Base-by-base conservation (phyloP, 2,888 invertebrate species). In the Trachelus tabidus region DNA sequence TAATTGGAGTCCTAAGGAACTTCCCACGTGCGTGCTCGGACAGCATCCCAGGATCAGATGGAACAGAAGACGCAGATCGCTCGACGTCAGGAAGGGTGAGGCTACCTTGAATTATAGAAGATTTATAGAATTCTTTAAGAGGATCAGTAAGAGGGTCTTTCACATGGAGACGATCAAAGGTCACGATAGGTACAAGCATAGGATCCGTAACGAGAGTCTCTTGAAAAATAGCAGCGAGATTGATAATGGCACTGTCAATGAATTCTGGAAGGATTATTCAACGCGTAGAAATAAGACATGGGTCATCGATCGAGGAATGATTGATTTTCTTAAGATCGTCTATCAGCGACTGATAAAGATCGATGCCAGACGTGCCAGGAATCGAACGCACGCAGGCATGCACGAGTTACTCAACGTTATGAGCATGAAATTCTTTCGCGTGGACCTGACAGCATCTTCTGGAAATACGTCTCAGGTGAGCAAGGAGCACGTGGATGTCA, bases 41-140 rank as follows among this genome's bases (percentile, higher is more conserved):
- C 96, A 97, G 88, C 98, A 98, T 92, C 98, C 98, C 0, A 93
- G 97, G 12, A 93, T 97, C 68, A 93, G 97, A 75, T 97, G 96
- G 96, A 96, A 96, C 86, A 93, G 97, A 35, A 93, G 94, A 82
- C 94, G 94, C 2, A 92, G 95, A 76, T 94, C 95, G 0, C 91
- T 93, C 4, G 90, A 93, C 0, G 87, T 80, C 0, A 73, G 85
- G 84, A 71, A 71, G 71, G 33, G 33, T 31, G 33, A 33, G 33
- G 71, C 33, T 34, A 34, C 71, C 33, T 31, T 34, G 71, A 34
- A 85, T 84, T 89, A 85, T 81, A 85, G 87, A 12, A 90, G 89
- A 79, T 91, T 91, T 79, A 89, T 91, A 77, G 90, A 91, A 37
- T 91, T 91, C 83, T 91, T 91, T 85, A 86, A 90, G 2, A 89